Percentiles rank a stretch among this genome's conserved stretches.
Conservation (phyloP, 2,888 invertebrate species). For the Tinea trinotella region DNA sequence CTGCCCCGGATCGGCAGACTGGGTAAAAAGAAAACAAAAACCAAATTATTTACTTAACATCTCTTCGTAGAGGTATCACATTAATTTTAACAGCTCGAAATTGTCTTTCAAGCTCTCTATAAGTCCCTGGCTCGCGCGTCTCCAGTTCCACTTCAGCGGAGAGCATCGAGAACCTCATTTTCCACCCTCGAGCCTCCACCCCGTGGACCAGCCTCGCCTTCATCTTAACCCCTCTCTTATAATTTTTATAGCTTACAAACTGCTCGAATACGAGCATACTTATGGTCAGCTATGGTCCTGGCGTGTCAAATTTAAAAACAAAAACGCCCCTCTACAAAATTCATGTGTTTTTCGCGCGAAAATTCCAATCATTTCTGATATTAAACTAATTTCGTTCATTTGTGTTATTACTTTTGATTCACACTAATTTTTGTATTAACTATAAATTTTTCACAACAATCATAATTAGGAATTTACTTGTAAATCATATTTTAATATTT, state of each 20-base stretch:
- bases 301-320: constrained; percentile 62
- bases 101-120: constrained; percentile 47
- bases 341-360: constrained; percentile 25
- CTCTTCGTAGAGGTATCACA: constrained; percentile 34
- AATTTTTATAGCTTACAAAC: constrained; percentile 54
- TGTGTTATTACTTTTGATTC: too few species aligned
- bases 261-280: constrained; percentile 68
- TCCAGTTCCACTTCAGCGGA: constrained; percentile 61
- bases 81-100: constrained; percentile 52
- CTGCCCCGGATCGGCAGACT: too few species aligned
- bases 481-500: too few species aligned
- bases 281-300: constrained; percentile 69
- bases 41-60: background rate
- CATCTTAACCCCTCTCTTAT: constrained; percentile 50
- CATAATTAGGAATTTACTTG: too few species aligned
- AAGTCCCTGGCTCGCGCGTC: constrained; percentile 50
- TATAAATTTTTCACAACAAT: too few species aligned
- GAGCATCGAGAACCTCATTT: constrained; percentile 57
- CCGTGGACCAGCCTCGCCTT: constrained; percentile 55
- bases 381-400: too few species aligned
- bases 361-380: background rate
- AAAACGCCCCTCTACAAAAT: constrained; percentile 50
- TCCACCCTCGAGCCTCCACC: constrained; percentile 58
- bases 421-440: too few species aligned
- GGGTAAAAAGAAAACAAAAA: background rate